Conservation (phyloP, 2,113 vertebrate species). For the Narcine bancroftii region DNA sequence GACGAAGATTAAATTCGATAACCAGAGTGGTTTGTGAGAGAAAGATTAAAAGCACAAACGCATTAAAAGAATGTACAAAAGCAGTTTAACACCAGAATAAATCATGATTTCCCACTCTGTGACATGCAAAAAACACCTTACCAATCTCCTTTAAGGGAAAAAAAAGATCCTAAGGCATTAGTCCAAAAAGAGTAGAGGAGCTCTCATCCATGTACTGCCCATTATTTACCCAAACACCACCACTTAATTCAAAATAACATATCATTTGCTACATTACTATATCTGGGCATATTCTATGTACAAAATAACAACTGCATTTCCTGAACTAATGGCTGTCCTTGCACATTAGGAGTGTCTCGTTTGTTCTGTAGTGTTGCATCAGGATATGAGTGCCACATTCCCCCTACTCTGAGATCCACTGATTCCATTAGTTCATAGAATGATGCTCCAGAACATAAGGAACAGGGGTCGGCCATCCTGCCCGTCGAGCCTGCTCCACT, state of each 20-base stretch:
- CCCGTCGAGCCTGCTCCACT: no score
- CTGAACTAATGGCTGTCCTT: neutral
- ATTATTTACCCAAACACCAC: neutral
- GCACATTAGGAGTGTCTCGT: neutral
- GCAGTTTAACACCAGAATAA: neutral
- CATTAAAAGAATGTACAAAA: neutral
- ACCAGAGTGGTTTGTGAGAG: neutral
- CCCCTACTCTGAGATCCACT: neutral
- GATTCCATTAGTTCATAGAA: neutral
- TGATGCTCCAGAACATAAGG: neutral
- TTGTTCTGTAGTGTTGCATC: neutral
- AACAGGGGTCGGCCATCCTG: no score
- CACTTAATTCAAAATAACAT: neutral
- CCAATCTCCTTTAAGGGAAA: neutral
- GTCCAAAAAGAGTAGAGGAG: neutral
- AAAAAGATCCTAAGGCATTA: neutral
- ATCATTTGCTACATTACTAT: neutral
- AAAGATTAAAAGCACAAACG: neutral
- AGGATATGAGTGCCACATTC: neutral
- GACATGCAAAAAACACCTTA: neutral
- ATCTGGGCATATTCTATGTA: neutral
- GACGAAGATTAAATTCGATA: neutral
- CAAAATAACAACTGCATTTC: neutral
- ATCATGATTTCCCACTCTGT: neutral
- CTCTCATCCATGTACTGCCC: neutral